Conservation (phyloP, 23 tunicate species). For the Aplidium turbinatum region DNA sequence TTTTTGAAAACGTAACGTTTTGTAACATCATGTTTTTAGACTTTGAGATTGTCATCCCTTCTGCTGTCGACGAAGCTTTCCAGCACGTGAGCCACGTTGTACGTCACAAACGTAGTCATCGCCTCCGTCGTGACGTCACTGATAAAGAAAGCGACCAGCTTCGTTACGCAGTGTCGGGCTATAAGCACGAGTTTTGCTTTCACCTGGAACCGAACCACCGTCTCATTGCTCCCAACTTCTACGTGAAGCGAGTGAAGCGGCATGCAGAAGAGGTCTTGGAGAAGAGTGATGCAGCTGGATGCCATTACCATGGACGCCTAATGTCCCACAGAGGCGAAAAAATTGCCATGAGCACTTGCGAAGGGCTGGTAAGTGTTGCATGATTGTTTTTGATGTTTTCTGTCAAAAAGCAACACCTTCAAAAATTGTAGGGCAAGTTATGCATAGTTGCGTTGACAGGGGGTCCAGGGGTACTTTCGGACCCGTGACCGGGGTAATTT, state of each 20-base stretch:
- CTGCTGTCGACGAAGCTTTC: slow-evolving; percentile 11
- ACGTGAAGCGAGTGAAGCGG: slow-evolving; percentile 43
- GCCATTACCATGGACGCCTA: slow-evolving; percentile 76
- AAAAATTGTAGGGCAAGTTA: too few species aligned
- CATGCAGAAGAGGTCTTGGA: slow-evolving; percentile 47
- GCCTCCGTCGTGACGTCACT: slow-evolving; percentile 29
- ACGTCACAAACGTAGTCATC: slow-evolving; percentile 38
- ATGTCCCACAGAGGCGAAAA: slow-evolving; percentile 57
- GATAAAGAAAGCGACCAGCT: slow-evolving; percentile 18
- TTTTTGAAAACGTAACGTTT: too few species aligned
- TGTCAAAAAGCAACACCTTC: too few species aligned
- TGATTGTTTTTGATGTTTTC: too few species aligned
- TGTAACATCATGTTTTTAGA: slow-evolving; percentile 23
- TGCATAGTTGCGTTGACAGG: too few species aligned
- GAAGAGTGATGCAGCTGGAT: slow-evolving; percentile 40
- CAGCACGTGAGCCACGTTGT: slow-evolving; percentile 49
- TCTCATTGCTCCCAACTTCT: slow-evolving; percentile 45
- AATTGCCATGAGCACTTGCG: slow-evolving; percentile 72
- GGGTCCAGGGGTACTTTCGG: too few species aligned
- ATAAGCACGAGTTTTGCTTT: slow-evolving; percentile 40
- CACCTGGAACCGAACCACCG: slow-evolving; percentile 48
- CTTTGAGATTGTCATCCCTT: slow-evolving; percentile 61
- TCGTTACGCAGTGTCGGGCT: slow-evolving; percentile 41
- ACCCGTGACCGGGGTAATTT: too few species aligned
- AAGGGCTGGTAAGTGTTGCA: slow-evolving; percentile 66